phyloP scores from a whole-genome alignment of 2,113 vertebrate species.

The Chascanopsetta lugubris region DNA sequence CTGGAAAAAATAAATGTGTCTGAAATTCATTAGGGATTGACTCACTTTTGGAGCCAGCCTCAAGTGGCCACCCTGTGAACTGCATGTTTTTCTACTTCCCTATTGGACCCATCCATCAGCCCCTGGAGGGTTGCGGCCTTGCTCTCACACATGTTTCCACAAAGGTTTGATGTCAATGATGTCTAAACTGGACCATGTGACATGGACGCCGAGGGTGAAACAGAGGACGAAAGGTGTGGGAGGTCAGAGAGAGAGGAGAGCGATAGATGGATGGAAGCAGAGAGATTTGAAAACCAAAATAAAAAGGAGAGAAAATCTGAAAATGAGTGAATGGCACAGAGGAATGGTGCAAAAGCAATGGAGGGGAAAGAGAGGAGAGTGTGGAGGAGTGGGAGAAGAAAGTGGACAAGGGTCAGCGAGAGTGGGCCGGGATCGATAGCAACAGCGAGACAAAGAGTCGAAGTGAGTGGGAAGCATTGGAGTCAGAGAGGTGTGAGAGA shows the following conservation, averaged over 20 bases:
- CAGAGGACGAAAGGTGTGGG: background rate
- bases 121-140: too few species aligned
- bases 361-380: slow-evolving; percentile 27
- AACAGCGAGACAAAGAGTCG: slow-evolving; percentile 55
- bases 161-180: too few species aligned
- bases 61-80: too few species aligned
- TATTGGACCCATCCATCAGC: too few species aligned
- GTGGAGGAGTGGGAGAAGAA: slow-evolving; percentile 58
- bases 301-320: background rate
- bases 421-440: slow-evolving; percentile 61
- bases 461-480: slow-evolving; percentile 63
- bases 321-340: slow-evolving; percentile 18
- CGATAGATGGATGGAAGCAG: background rate
- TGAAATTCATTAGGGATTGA: too few species aligned
- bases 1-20: too few species aligned
- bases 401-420: slow-evolving; percentile 53
- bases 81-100: too few species aligned
- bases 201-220: background rate
- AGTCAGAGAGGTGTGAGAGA: slow-evolving; percentile 34
- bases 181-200: too few species aligned
- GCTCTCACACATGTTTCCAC: too few species aligned
- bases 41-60: too few species aligned
- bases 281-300: background rate
- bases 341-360: slow-evolving; percentile 7
- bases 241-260: background rate